Evolutionary conservation across 2,888 invertebrate species (phyloP), one percentile per base, ranked within the genome.

Genomic region (Osmoderma eremita): DNA sequence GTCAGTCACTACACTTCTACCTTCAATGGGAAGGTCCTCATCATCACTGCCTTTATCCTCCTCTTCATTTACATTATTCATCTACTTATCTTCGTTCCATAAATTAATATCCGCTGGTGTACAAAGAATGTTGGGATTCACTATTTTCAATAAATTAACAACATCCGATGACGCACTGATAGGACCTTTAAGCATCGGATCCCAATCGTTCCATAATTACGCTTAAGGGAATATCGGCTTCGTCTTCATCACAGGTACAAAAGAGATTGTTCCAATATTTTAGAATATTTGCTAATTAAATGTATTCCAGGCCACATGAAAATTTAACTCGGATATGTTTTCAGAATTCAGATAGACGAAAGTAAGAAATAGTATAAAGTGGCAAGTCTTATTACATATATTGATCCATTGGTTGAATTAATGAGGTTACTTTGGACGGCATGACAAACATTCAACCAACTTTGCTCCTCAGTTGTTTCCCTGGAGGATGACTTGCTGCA

Each of bases 351-450:
- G 17, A 67, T 30, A 39, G 36, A 54, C 48, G 49, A 50, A 24
- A 67, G 36, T 12, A 67, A 39, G 49, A 42, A 38, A 30, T 69
- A 68, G 49, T 61, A 20, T 30, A 64, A 36, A 48, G 67, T 67
- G 17, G 62, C 62, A 6, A 65, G 22, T 24, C 58, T 53, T 24
- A 68, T 20, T 24, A 68, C n/a, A n/a, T 20, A 54, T 69, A 68
- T 42, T 69, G 69, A 58, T 68, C 67, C 69, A 64, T 64, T 17
- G 67, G 67, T 45, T 69, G 67, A 1, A 69, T 69, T 12, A 64
- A 45, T 18, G 69, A 65, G 13, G 67, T 69, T 20, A 68, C 62
- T 45, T 69, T 65, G 10, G 69, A 64, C 10, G 69, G 69, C 64
- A 67, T 56, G 42, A 41, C n/a, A n/a, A n/a, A 67, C 58, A 69